phyloP scores from a whole-genome alignment of 2,888 invertebrate genomes.

The Nymphalis polychloros region DNA sequence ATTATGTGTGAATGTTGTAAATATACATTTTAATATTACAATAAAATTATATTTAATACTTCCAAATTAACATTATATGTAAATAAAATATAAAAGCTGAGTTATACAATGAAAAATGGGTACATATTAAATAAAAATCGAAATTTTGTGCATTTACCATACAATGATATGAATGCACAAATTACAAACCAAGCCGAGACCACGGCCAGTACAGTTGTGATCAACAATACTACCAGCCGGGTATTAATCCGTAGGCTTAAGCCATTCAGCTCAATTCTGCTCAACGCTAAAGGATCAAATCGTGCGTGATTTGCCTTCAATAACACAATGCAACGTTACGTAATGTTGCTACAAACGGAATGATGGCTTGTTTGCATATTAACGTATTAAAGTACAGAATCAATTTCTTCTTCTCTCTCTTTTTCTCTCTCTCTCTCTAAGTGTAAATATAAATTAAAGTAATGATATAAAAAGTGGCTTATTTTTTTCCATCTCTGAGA shows the following conservation, averaged over 20 bases:
- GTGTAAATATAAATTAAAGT: too few species aligned
- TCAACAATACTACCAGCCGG: constrained; percentile 5
- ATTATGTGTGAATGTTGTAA: too few species aligned
- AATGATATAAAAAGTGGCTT: too few species aligned
- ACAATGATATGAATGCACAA: not conserved
- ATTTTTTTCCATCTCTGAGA: too few species aligned
- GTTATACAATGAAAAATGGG: too few species aligned
- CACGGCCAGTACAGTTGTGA: not conserved
- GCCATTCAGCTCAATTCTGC: constrained; percentile 33
- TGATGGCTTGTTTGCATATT: not conserved
- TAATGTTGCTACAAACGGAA: not conserved
- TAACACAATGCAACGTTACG: constrained; percentile 3
- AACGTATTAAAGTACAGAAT: not conserved
- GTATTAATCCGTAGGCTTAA: constrained; percentile 29
- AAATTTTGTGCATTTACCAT: not conserved
- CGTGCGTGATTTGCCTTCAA: constrained; percentile 39
- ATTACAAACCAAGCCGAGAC: not conserved
- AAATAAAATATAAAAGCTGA: too few species aligned
- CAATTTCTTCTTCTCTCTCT: too few species aligned
- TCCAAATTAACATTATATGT: too few species aligned
- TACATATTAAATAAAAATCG: not conserved
- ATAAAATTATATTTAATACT: too few species aligned
- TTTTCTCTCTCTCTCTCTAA: too few species aligned
- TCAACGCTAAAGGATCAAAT: constrained; percentile 37
- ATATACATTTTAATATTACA: too few species aligned